Evolutionary conservation across 2,113 vertebrate species (phyloP).

Genomic region (Labeo catla): DNA sequence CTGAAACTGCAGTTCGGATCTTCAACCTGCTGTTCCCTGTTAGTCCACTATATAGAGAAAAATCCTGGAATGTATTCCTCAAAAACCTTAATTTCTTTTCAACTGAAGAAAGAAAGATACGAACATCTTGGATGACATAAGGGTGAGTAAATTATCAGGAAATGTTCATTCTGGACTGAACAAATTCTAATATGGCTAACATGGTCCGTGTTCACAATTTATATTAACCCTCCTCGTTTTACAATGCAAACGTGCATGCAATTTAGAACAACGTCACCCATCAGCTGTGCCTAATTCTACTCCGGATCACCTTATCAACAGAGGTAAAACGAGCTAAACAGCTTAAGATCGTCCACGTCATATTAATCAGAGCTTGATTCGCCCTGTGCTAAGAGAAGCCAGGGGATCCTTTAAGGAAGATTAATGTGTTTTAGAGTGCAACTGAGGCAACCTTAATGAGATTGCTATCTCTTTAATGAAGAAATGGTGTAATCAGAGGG

Average conservation of each 20-base stretch:
- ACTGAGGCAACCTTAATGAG: conserved; percentile 50
- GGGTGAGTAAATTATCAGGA: too few relatives aligned
- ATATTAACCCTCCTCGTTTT: background rate
- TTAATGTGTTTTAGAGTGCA: conserved; percentile 51
- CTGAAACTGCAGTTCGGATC: too few relatives aligned
- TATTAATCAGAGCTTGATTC: conserved; percentile 55
- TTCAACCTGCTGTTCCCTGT: too few relatives aligned
- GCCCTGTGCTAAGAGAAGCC: conserved; percentile 28
- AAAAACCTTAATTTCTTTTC: too few relatives aligned
- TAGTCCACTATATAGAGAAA: too few relatives aligned
- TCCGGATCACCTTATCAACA: conserved; percentile 45
- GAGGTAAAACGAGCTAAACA: conserved; percentile 48
- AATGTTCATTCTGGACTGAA: too few relatives aligned
- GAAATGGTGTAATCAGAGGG: conserved; percentile 35
- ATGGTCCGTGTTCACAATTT: background rate
- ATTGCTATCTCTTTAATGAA: conserved; percentile 54
- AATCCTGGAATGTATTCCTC: too few relatives aligned
- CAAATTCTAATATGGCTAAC: too few relatives aligned
- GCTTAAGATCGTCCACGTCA: conserved; percentile 56
- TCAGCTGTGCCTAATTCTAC: conserved; percentile 37
- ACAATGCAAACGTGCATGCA: background rate
- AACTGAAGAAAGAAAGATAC: too few relatives aligned
- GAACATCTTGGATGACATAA: too few relatives aligned
- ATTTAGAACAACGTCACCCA: conserved; percentile 3
- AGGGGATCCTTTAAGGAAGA: conserved; percentile 50